Conservation (phyloP, 2,888 invertebrate species). For the Microdon myrmicae region DNA sequence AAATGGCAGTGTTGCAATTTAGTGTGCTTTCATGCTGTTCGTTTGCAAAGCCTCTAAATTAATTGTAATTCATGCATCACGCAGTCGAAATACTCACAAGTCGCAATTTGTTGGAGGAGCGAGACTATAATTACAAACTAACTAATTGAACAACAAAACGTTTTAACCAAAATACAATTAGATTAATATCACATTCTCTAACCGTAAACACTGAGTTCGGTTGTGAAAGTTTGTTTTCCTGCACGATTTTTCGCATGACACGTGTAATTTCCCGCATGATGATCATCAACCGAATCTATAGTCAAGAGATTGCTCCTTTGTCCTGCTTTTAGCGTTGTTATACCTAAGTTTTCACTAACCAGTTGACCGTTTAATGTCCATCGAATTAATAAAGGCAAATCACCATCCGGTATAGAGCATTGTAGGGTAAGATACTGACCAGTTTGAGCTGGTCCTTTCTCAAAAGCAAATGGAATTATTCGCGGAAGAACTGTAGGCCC, state of each 20-base stretch:
- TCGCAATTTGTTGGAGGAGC: slow-evolving; percentile 3
- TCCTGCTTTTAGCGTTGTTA: slow-evolving; percentile 68
- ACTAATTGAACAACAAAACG: slow-evolving; percentile 6
- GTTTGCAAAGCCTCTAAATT: slow-evolving; percentile 17
- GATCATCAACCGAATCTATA: slow-evolving; percentile 73
- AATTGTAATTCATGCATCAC: slow-evolving; percentile 29
- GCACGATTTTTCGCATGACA: slow-evolving; percentile 80
- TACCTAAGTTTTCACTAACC: slow-evolving; percentile 71
- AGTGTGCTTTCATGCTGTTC: slow-evolving; percentile 36
- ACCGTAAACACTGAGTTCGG: slow-evolving; percentile 81
- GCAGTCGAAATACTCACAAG: slow-evolving; percentile 29
- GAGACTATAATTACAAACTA: slow-evolving; percentile 3
- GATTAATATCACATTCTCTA: slow-evolving; percentile 54
- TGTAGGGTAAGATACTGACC: slow-evolving; percentile 76
- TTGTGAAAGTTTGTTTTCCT: slow-evolving; percentile 75
- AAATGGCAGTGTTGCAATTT: slow-evolving; percentile 12
- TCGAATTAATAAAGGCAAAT: slow-evolving; percentile 79
- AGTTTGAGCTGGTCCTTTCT: slow-evolving; percentile 78
- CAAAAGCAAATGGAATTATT: slow-evolving; percentile 84
- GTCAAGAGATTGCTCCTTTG: slow-evolving; percentile 73
- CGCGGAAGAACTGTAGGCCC: slow-evolving; percentile 75
- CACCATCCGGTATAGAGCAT: slow-evolving; percentile 80
- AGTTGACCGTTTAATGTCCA: slow-evolving; percentile 75
- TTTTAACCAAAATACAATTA: slow-evolving; percentile 43
- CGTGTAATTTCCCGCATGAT: slow-evolving; percentile 80